phyloP scores from a whole-genome alignment of 2,888 invertebrate species.

The Rhingia campestris region DNA sequence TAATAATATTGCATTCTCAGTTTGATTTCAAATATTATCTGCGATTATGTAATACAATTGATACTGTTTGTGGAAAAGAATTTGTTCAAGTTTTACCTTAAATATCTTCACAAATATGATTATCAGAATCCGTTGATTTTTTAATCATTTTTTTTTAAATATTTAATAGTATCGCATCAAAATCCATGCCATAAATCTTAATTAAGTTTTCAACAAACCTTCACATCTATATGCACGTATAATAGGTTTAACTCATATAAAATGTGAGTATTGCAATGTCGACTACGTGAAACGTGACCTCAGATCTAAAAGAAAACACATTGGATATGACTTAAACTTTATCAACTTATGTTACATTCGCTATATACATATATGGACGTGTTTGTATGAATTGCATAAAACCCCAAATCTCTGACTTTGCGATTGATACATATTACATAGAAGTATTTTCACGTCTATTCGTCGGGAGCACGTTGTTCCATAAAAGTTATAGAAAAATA shows the following conservation, averaged over 20 bases:
- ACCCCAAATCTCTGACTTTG: conserved; percentile 13
- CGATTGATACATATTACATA: conserved; percentile 38
- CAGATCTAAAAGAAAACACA: background rate
- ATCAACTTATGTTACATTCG: conserved; percentile 14
- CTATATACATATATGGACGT: background rate
- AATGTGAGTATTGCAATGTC: conserved; percentile 8
- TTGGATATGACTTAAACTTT: conserved; percentile 14
- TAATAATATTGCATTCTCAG: too few relatives aligned
- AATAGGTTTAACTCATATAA: conserved; percentile 4
- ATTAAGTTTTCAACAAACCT: background rate
- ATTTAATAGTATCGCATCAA: background rate
- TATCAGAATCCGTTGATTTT: too few relatives aligned
- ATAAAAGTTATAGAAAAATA: conserved; percentile 34
- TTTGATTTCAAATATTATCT: too few relatives aligned
- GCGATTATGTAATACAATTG: too few relatives aligned
- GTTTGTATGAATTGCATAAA: background rate
- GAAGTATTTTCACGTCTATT: conserved; percentile 35
- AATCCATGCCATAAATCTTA: background rate
- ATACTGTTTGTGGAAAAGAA: too few relatives aligned
- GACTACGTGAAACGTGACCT: conserved; percentile 22
- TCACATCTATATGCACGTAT: conserved; percentile 2
- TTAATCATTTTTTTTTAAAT: too few relatives aligned
- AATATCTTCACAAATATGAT: too few relatives aligned
- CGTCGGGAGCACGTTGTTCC: conserved; percentile 13
- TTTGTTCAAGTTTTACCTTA: too few relatives aligned